phyloP scores from a whole-genome alignment of 2,113 vertebrate species.

The Platysteira castanea region DNA sequence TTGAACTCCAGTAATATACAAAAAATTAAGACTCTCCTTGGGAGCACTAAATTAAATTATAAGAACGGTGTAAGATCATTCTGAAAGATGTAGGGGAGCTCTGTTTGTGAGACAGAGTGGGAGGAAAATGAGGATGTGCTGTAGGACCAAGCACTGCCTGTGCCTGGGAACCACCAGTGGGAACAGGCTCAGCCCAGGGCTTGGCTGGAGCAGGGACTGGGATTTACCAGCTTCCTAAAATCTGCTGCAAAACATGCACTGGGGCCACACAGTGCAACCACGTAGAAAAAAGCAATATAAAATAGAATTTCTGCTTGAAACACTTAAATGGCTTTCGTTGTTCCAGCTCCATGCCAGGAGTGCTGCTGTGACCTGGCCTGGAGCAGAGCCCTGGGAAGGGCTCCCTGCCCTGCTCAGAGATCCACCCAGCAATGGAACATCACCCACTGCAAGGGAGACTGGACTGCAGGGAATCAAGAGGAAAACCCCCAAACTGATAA shows the following conservation, averaged over 20 bases:
- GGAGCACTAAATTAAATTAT: neutral
- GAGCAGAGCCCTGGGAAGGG: neutral
- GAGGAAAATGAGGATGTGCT: neutral
- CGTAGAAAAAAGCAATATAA: neutral
- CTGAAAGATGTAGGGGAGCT: neutral
- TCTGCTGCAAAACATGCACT: neutral
- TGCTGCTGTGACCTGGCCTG: fast-evolving
- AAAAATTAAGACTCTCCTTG: constrained; percentile 33
- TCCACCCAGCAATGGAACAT: fast-evolving
- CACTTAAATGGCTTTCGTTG: neutral
- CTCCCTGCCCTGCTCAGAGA: neutral
- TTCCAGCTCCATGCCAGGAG: neutral
- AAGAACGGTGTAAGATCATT: neutral
- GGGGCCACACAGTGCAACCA: neutral
- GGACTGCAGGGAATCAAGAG: neutral
- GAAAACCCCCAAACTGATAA: fast-evolving
- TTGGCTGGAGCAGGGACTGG: neutral
- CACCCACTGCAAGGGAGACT: fast-evolving
- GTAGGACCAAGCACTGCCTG: neutral
- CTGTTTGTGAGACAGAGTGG: neutral
- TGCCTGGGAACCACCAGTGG: fast-evolving
- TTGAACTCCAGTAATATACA: constrained; percentile 21
- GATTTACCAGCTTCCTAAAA: neutral
- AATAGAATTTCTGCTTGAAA: neutral
- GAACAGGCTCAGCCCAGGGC: neutral